Evolutionary conservation across 2,113 vertebrate genomes (phyloP), one percentile per base, ranked within the genome.

Genomic region (Tenebrosternarchus preto): DNA sequence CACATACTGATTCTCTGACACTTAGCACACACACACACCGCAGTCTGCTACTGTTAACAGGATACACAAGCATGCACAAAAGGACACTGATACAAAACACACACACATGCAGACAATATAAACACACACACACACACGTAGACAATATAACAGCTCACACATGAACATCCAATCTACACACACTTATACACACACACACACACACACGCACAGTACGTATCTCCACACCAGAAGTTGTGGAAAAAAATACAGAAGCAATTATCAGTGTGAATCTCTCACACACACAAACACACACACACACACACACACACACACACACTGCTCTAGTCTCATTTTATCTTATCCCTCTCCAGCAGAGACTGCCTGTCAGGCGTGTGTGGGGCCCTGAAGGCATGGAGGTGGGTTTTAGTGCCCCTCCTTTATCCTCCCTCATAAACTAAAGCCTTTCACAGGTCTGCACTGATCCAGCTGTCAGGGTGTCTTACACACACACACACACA

Each of bases 401-500:
- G 64, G 78, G 78, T 59, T 73, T 73, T 25, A 66, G 70, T 60
- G 64, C n/a, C 69, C 63, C 72, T 39, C 46, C 69, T 55, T 73
- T 73, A 73, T 73, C 78, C 70, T 80, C 31, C 73, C 46, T 66
- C 70, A 64, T 80, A 80, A 73, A 80, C 72, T 70, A 80, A 73
- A 80, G 59, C 69, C 61, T 29, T 56, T 50, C 33, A 50, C 70
- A 73, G 70, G 25, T 50, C 53, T 36, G 78, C n/a, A 22, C 78
- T 66, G 59, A 80, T 80, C 78, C 78, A 73, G 46, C 20, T 64
- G 70, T 22, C 57, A 33, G 69, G n/a, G 29, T 73, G 64, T 73
- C 82, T 84, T 85, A 76, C 85, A 66, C 85, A 33, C 82, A 76
- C 85, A 85, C 82, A 77, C 67, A 73, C 11, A 68, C 56, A 12